Base-by-base conservation (phyloP, 2,113 vertebrate species). In the Blennius ocellaris region DNA sequence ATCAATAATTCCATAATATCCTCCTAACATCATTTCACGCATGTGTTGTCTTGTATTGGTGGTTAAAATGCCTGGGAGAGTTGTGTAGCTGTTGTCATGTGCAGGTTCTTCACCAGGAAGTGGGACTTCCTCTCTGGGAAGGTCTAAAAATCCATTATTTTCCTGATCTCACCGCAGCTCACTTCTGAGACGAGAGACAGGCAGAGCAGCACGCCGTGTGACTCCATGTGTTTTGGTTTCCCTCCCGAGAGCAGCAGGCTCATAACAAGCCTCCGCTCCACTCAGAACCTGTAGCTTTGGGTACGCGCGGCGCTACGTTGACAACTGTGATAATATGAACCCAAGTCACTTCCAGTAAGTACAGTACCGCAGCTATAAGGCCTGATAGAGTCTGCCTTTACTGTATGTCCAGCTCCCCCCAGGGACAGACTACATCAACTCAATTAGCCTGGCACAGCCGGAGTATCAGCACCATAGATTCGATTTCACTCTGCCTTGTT, bases 401-500 rank as follows among this genome's bases (percentile, higher is more conserved):
- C 83, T 88, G 90, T 91, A 89, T 85, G 85, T 87, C 87, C 88
- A 87, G 83, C 81, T 92, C 87, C 89, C 21, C 89, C 78, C 81
- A 82, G 90, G 90, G 89, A 92, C 90, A 79, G 76, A 85, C 87
- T 88, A 82, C 88, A 90, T 92, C 89, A 91, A 93, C 90, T 92
- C 92, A 92, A 91, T 93, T 91, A 92, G 88, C 84, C 86, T 86
- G 86, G 90, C 82, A 83, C 87, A 87, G 87, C 82, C 87, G 66
- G 86, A 90, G 85, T 85, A 91, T 90, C 89, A 88, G 90, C 90
- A 90, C 89, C 87, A 86, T 80, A 89, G 90, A 92, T 93, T 93
- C 87, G 91, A 93, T 94, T 93, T 93, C 84, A 86, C 73, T 78
- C 81, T 73, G 90, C 83, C 89, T 92, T 92, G 92, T 93, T 93